These are phyloP conservation scores for Strigops habroptila DNA, from an alignment of 2,113 vertebrate genomes.

Conservation along the genomic window DNA sequence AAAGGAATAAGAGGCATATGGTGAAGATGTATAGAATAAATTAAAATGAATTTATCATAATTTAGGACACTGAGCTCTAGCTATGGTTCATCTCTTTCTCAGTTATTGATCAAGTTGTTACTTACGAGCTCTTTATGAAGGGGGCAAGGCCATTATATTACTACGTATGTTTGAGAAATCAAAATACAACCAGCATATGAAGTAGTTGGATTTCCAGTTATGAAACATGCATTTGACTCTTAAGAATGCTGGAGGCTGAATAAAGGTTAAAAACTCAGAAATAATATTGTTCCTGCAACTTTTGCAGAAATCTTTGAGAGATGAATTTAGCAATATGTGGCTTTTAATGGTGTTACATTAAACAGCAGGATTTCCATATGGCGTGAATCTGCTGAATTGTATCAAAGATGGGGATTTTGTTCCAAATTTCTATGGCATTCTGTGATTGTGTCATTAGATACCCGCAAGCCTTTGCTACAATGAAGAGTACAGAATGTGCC, in stretches of 20 bases:
- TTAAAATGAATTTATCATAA: neutral
- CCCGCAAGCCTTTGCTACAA: conserved; percentile 67
- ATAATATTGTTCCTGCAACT: conserved; percentile 71
- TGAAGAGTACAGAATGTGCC: conserved; percentile 63
- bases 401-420: conserved; percentile 65
- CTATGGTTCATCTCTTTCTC: neutral
- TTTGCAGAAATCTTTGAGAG: conserved; percentile 68
- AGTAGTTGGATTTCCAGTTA: conserved; percentile 38
- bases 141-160: neutral
- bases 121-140: neutral
- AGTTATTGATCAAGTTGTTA: neutral
- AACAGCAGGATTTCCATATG: conserved; percentile 73
- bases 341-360: conserved; percentile 72
- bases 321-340: conserved; percentile 72
- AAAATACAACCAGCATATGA: conserved; percentile 37
- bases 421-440: conserved; percentile 72
- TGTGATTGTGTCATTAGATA: conserved; percentile 70
- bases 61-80: neutral
- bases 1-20: neutral
- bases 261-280: conserved; percentile 71
- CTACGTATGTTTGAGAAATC: neutral
- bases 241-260: conserved; percentile 59
- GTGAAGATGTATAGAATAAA: neutral
- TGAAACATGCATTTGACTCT: conserved; percentile 33
- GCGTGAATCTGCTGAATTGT: conserved; percentile 71